Conservation (phyloP, 2,888 invertebrate species). For the Catocala sponsa region DNA sequence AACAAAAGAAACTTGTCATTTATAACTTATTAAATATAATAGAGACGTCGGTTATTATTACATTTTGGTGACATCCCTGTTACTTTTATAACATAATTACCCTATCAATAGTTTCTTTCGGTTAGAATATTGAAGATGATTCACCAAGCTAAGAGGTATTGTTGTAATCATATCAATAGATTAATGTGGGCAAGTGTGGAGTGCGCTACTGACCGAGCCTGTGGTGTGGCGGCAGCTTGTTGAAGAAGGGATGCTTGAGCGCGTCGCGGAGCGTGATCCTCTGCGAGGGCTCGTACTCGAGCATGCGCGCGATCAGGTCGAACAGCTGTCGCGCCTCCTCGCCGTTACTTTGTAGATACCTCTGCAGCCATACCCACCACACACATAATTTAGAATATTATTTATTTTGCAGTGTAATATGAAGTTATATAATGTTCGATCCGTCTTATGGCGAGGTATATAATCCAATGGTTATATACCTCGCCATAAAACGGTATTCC, state of each 20-base stretch:
- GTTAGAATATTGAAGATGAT: constrained; percentile 5
- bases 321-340: constrained; percentile 97
- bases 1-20: constrained; percentile 76
- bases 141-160: too few relatives aligned
- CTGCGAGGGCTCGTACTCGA: constrained; percentile 98
- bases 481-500: too few relatives aligned
- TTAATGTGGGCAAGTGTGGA: neutral
- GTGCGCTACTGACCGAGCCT: constrained; percentile 87
- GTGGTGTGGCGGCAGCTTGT: constrained; percentile 93
- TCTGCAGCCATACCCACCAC: constrained; percentile 82
- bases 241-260: constrained; percentile 97
- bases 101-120: constrained; percentile 11
- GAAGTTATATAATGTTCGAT: neutral
- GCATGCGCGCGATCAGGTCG: constrained; percentile 97
- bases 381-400: neutral
- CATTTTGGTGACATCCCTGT: constrained; percentile 13
- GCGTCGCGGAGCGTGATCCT: constrained; percentile 96
- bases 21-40: constrained; percentile 17
- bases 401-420: neutral
- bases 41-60: constrained; percentile 8
- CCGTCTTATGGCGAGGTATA: neutral
- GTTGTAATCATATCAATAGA: too few relatives aligned
- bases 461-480: neutral
- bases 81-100: neutral
- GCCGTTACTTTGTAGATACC: constrained; percentile 95